Evolutionary conservation across 1,140 invertebrate genomes (phyloP).

Genomic region (Ceratina calcarata): DNA sequence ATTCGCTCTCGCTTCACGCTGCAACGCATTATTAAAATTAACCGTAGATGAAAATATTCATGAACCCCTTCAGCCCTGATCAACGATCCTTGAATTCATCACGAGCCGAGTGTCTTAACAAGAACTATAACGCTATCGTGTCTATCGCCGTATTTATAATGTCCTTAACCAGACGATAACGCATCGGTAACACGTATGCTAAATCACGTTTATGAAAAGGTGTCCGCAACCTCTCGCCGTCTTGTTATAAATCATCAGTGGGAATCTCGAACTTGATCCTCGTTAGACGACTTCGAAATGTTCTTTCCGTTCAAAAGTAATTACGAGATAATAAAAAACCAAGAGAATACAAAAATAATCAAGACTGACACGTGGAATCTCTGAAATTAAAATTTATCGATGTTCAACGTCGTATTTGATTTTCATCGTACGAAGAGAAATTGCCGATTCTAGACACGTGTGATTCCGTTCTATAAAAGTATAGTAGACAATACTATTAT

Average conservation of each 20-base stretch:
- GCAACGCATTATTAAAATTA: conserved; percentile 34
- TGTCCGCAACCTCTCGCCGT: conserved; percentile 13
- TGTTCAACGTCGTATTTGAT: no score
- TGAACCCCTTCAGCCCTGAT: conserved; percentile 34
- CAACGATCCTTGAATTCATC: conserved; percentile 43
- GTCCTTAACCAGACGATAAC: conserved; percentile 31
- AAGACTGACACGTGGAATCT: no score
- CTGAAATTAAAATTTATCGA: no score
- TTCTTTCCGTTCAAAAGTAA: not conserved
- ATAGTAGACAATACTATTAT: no score
- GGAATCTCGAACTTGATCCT: not conserved
- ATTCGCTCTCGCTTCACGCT: not conserved
- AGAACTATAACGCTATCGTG: conserved; percentile 41
- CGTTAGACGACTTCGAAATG: no score
- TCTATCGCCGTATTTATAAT: conserved; percentile 41
- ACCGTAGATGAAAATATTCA: conserved; percentile 44
- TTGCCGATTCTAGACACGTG: no score
- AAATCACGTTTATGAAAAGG: conserved; percentile 45
- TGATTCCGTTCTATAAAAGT: no score
- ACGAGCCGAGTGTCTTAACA: conserved; percentile 1
- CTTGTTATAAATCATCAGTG: conserved; percentile 27
- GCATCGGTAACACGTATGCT: conserved; percentile 3
- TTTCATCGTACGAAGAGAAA: no score
- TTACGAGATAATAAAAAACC: not conserved
- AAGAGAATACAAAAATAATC: not conserved